phyloP scores from a whole-genome alignment of 2,797 vertebrate species.

The Chanos chanos region DNA sequence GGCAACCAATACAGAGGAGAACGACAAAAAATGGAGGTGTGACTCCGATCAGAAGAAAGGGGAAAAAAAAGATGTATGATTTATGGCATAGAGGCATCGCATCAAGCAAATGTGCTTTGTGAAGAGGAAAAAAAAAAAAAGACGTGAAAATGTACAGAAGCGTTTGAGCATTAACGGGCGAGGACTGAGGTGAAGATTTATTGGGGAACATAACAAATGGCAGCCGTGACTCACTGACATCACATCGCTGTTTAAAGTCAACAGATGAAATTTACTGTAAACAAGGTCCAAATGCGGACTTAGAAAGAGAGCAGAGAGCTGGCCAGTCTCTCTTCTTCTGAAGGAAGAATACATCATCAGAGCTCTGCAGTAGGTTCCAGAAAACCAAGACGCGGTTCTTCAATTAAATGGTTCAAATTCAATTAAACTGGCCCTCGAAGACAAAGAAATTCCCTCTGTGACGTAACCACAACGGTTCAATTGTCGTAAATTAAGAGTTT shows the following conservation, averaged over 20 bases:
- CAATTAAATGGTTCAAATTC: too few species aligned
- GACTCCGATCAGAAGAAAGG: constrained; percentile 20
- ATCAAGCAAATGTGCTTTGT: too few species aligned
- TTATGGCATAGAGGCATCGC: too few species aligned
- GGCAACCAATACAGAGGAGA: constrained; percentile 25
- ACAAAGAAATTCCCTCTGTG: too few species aligned
- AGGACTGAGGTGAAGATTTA: too few species aligned
- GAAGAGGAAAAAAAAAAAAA: too few species aligned
- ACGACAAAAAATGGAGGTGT: constrained; percentile 20
- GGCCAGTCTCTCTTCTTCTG: neutral
- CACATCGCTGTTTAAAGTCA: constrained; percentile 24
- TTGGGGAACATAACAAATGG: constrained; percentile 25
- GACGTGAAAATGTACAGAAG: neutral
- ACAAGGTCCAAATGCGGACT: constrained; percentile 10
- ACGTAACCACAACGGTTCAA: too few species aligned
- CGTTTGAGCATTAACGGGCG: neutral
- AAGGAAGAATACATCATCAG: neutral
- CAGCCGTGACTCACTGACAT: constrained; percentile 15
- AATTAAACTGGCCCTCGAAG: too few species aligned
- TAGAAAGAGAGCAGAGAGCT: neutral
- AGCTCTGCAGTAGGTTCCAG: too few species aligned
- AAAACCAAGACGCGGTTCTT: too few species aligned
- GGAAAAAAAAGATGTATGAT: constrained; percentile 20
- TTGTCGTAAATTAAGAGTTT: too few species aligned
- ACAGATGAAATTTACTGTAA: constrained; percentile 35